phyloP scores from a whole-genome alignment of 35 echinoderm and acorn worm species.

The Heliocidaris erythrogramma region DNA sequence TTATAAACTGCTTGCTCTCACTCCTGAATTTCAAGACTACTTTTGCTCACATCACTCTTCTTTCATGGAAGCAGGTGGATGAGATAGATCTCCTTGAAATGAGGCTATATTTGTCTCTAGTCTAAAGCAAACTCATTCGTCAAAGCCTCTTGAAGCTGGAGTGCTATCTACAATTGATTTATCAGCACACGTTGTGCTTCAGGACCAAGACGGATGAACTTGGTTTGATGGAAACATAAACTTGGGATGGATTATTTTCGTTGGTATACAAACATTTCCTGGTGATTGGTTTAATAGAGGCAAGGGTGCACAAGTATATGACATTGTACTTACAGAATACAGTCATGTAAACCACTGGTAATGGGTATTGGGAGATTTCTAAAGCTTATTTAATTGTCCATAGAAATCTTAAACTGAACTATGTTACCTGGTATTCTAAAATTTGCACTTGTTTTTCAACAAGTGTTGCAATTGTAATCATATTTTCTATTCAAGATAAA shows the following conservation, averaged over 20 bases:
- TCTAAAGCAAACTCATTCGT: conserved; percentile 14
- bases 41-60: background rate
- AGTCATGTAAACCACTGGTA: too few species aligned
- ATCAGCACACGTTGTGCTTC: background rate
- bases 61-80: background rate
- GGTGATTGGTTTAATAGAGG: background rate
- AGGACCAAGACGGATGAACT: background rate
- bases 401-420: too few species aligned
- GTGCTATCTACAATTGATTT: conserved; percentile 18
- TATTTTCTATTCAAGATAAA: too few species aligned
- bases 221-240: background rate
- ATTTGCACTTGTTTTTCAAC: too few species aligned
- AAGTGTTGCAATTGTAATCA: too few species aligned
- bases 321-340: background rate
- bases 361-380: too few species aligned
- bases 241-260: background rate
- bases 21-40: background rate
- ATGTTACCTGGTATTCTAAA: too few species aligned
- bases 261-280: background rate
- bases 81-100: conserved; percentile 9
- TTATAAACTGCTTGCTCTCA: background rate
- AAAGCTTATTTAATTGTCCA: too few species aligned
- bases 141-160: background rate
- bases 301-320: background rate
- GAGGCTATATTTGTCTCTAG: conserved; percentile 30